These are phyloP conservation scores for Eurytoma adleriae DNA, from an alignment of 2,888 invertebrate species.

Conservation along the genomic window DNA sequence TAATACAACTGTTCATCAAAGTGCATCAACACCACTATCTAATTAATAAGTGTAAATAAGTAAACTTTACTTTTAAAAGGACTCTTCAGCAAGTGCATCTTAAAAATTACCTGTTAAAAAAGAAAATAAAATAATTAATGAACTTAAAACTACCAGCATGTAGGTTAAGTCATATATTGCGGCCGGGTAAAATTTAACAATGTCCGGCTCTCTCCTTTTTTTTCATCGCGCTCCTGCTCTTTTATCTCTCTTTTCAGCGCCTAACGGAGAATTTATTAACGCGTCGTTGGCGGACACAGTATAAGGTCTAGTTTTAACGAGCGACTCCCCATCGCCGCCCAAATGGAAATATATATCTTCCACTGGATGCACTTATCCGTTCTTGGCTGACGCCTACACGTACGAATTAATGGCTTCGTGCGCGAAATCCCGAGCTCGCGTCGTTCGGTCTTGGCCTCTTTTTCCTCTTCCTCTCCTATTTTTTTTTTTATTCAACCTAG, in stretches of 20 bases:
- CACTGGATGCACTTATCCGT: slow-evolving; percentile 73
- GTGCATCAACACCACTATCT: neutral
- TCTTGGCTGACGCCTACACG: slow-evolving; percentile 73
- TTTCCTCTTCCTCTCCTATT: slow-evolving; percentile 60
- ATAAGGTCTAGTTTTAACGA: slow-evolving; percentile 71
- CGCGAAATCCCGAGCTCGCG: slow-evolving; percentile 41
- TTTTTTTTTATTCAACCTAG: slow-evolving; percentile 13
- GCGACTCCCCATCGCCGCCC: slow-evolving; percentile 59
- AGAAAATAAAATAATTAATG: neutral
- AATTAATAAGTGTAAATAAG: neutral
- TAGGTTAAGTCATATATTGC: neutral
- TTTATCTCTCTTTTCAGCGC: slow-evolving; percentile 23
- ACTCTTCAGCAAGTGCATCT: neutral
- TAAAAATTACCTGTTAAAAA: neutral
- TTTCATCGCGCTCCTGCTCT: slow-evolving; percentile 6
- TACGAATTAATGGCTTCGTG: slow-evolving; percentile 72
- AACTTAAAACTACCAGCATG: neutral
- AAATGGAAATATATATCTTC: slow-evolving; percentile 74
- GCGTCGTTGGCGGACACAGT: slow-evolving; percentile 52
- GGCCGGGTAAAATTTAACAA: slow-evolving; percentile 23
- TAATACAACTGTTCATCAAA: neutral
- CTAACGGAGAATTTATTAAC: slow-evolving; percentile 64
- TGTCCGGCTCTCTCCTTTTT: slow-evolving; percentile 2
- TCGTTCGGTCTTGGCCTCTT: neutral
- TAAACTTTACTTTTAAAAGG: neutral